Evolutionary conservation across 2,888 invertebrate species (phyloP).

Genomic region (Lithophane socia): DNA sequence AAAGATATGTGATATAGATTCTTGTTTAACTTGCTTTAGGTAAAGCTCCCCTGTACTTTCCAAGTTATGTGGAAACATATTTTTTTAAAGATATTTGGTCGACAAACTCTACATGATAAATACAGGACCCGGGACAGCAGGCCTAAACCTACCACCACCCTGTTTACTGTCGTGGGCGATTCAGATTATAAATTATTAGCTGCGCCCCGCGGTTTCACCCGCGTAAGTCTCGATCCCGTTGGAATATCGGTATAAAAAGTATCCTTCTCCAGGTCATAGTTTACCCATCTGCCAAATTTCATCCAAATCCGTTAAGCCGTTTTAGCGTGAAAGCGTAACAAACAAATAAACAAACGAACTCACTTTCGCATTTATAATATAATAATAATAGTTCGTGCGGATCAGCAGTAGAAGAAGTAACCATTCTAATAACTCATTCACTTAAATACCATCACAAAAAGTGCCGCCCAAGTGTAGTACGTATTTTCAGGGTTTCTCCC

Average conservation of each 20-base stretch:
- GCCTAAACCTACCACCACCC: background rate
- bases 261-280: too few relatives aligned
- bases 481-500: too few relatives aligned
- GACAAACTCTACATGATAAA: background rate
- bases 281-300: too few relatives aligned
- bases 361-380: too few relatives aligned
- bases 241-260: too few relatives aligned
- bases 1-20: conserved; percentile 4
- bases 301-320: too few relatives aligned
- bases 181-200: background rate
- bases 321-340: too few relatives aligned
- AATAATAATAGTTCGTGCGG: background rate
- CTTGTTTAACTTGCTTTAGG: background rate
- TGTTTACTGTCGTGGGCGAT: background rate
- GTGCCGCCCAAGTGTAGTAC: background rate
- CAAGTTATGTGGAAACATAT: background rate
- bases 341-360: too few relatives aligned
- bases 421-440: background rate
- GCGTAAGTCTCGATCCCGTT: too few relatives aligned
- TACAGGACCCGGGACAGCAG: background rate
- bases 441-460: background rate
- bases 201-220: too few relatives aligned
- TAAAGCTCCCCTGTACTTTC: background rate
- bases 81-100: background rate
- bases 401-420: background rate